Evolutionary conservation across 2,888 invertebrate species (phyloP), one percentile per base, ranked within the genome.

Genomic region (Hipparchia semele): DNA sequence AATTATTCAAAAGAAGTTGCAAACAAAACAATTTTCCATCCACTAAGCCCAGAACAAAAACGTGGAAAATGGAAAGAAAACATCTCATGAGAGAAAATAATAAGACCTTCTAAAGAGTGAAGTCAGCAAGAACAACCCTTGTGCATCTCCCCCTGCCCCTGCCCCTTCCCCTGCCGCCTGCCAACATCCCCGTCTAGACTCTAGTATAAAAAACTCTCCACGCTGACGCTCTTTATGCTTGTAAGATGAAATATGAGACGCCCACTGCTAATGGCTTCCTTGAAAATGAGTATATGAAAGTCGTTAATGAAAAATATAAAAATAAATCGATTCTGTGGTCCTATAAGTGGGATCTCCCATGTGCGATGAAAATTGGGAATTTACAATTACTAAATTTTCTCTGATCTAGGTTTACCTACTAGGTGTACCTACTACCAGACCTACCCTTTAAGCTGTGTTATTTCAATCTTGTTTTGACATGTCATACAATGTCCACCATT

Each of bases 151-250:
- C 76, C 68, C 56, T 13, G 6, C 49, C 23, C 60, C 12, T 5
- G 2, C 75, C 62, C 62, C 60, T 13, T 75, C 62, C 61, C 33
- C 8, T 53, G 51, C 60, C 46, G 8, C 58, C 58, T 33, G 7
- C 54, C 68, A 64, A 78, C 73, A 65, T 74, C 78, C 74, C 75
- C 80, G 90, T 90, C 87, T 88, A 87, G 87, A 87, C 87, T 81
- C 77, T 72, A 74, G 80, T 79, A 79, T 79, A 80, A 80, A 81
- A 85, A 83, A 84, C 82, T 83, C 68, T 82, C 79, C 83, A 84
- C 85, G 79, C 72, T 71, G 66, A 64, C 62, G 71, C 56, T 72
- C 70, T 74, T 74, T 74, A 76, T 74, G 71, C 70, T 68, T 46
- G 70, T 56, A 74, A 77, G 71, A 74, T 71, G 70, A 76, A 71